Evolutionary conservation across 1,140 invertebrate species (phyloP).

Genomic region (Branchinecta lindahli): DNA sequence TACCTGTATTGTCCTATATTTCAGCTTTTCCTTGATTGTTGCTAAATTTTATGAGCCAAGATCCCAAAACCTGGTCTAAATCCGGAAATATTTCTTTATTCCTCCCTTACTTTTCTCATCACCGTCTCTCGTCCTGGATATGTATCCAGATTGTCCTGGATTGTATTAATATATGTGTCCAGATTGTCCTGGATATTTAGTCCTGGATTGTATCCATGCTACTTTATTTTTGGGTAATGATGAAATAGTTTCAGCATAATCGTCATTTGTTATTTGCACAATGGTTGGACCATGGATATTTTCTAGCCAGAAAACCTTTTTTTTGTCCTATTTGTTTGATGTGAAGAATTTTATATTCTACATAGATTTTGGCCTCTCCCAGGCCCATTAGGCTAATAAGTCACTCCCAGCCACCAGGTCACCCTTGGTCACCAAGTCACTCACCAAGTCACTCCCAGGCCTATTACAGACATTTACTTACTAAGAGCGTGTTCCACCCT

Average conservation of each 20-base stretch:
- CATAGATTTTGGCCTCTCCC: not conserved
- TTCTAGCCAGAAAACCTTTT: constrained; percentile 3
- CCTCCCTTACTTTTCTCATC: no score
- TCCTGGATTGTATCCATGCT: no score
- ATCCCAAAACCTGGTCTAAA: no score
- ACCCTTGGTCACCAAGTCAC: no score
- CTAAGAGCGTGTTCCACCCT: no score
- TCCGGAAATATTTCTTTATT: no score
- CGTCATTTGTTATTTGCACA: not conserved
- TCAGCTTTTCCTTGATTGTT: no score
- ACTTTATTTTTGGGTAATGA: not conserved
- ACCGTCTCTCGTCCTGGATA: not conserved
- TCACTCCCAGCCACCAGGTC: not conserved
- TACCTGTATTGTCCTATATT: no score
- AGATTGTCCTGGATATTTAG: no score
- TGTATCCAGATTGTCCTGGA: no score
- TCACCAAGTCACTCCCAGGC: not conserved
- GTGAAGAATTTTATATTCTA: constrained; percentile 12
- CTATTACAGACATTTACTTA: constrained; percentile 15
- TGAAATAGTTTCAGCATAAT: not conserved
- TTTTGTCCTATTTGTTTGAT: constrained; percentile 15
- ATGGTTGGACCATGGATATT: not conserved
- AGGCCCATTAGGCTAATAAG: constrained; percentile 8
- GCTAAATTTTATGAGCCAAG: no score
- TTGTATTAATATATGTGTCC: no score